Percentiles rank a stretch among this genome's conserved stretches.
phyloP scores from a whole-genome alignment of 2,113 vertebrate species.

The Axis porcinus region DNA sequence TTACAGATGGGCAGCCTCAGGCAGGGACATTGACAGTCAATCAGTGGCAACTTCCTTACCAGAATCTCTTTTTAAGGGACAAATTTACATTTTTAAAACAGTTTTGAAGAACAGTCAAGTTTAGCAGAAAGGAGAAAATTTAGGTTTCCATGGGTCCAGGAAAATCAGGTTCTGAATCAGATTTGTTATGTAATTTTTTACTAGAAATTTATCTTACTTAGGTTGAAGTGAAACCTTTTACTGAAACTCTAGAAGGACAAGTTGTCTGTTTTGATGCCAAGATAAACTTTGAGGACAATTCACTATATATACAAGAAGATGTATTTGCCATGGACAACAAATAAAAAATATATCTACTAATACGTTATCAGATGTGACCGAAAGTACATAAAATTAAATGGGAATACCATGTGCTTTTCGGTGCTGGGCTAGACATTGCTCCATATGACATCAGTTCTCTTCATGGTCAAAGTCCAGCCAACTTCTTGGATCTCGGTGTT shows the following conservation, averaged over 20 bases:
- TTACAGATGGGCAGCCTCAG: slow-evolving; percentile 90
- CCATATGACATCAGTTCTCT: slow-evolving; percentile 92
- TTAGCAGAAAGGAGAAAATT: slow-evolving; percentile 88
- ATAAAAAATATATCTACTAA: slow-evolving; percentile 88
- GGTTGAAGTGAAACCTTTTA: slow-evolving; percentile 93
- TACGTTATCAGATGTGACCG: slow-evolving; percentile 90
- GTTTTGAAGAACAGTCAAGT: slow-evolving; percentile 85
- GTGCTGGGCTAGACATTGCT: slow-evolving; percentile 89
- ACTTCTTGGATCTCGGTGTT: slow-evolving; percentile 90
- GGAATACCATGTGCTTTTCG: slow-evolving; percentile 91
- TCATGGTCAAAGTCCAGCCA: slow-evolving; percentile 89
- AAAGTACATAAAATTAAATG: slow-evolving; percentile 91
- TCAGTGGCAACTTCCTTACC: slow-evolving; percentile 87
- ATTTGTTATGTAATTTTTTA: slow-evolving; percentile 53
- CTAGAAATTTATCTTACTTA: slow-evolving; percentile 64
- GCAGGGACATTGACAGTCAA: slow-evolving; percentile 89
- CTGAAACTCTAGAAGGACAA: slow-evolving; percentile 94
- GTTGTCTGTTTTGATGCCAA: slow-evolving; percentile 94
- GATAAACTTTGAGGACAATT: slow-evolving; percentile 94
- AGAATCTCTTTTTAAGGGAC: slow-evolving; percentile 93
- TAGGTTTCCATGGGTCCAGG: slow-evolving; percentile 90
- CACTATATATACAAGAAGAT: slow-evolving; percentile 89
- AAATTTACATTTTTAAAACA: slow-evolving; percentile 92
- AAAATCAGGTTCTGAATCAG: slow-evolving; percentile 87
- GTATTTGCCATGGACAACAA: slow-evolving; percentile 92